A percentile compares a stretch with the other conserved stretches of the same genome.
These are phyloP conservation scores for Sphinx pinastri DNA, from an alignment of 2,888 invertebrate species.

Conservation along the genomic window DNA sequence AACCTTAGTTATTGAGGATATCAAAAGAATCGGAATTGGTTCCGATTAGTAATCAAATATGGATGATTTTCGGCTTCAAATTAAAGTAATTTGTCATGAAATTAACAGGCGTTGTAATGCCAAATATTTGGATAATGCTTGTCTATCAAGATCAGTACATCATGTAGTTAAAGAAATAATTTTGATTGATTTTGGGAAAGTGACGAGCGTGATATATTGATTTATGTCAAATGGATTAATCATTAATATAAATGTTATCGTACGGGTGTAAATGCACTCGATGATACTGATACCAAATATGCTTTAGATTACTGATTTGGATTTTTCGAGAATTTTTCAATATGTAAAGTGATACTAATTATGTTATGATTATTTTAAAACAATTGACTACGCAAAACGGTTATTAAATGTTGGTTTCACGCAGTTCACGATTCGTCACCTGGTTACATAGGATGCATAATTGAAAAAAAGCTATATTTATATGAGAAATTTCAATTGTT, in stretches of 20 bases:
- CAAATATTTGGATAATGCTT: too few relatives aligned
- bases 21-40: background rate
- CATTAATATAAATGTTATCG: constrained; percentile 10
- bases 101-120: too few relatives aligned
- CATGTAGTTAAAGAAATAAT: background rate
- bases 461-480: too few relatives aligned
- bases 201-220: background rate
- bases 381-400: too few relatives aligned
- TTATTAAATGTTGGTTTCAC: too few relatives aligned
- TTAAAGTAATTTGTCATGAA: background rate
- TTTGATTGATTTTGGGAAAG: constrained; percentile 4
- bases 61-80: background rate
- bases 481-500: too few relatives aligned
- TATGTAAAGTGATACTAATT: too few relatives aligned
- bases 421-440: too few relatives aligned
- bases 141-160: too few relatives aligned
- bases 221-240: constrained; percentile 3
- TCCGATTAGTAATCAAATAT: background rate
- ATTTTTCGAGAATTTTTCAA: constrained; percentile 21
- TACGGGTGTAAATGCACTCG: background rate
- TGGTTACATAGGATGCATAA: too few relatives aligned
- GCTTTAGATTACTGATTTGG: constrained; percentile 25
- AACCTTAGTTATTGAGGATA: too few relatives aligned
- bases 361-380: too few relatives aligned
- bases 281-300: constrained; percentile 7